These are phyloP conservation scores for Helarctos malayanus DNA, from an alignment of 2,797 vertebrate species.

Conservation along the genomic window DNA sequence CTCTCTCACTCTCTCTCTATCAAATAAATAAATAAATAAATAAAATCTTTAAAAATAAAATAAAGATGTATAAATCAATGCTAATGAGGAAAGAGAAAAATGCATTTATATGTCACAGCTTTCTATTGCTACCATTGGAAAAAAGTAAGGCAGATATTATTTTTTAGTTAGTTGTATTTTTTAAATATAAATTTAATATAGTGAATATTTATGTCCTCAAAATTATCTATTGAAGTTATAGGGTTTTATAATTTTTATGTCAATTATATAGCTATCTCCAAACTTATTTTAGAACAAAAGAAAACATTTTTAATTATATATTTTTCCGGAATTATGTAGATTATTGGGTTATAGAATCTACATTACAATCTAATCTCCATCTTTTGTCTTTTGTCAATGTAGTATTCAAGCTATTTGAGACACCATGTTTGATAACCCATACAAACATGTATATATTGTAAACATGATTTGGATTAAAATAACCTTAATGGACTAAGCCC, in stretches of 20 bases:
- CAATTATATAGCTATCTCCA: background rate
- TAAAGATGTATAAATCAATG: background rate
- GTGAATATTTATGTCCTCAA: background rate
- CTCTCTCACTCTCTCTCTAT: too few relatives aligned
- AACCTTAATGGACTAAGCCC: background rate
- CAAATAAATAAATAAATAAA: too few relatives aligned
- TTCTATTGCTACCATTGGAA: background rate
- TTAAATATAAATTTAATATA: background rate
- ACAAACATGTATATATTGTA: background rate
- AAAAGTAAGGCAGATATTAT: background rate
- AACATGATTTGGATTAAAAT: background rate
- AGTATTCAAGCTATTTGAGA: background rate
- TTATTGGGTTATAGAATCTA: background rate
- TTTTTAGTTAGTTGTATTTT: background rate
- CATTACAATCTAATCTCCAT: background rate
- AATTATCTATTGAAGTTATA: background rate
- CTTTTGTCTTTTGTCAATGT: background rate
- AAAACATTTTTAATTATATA: background rate
- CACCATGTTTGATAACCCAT: background rate
- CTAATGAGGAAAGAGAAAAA: background rate
- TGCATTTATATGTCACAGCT: background rate
- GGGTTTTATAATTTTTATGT: background rate
- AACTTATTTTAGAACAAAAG: background rate
- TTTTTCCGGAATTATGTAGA: background rate
- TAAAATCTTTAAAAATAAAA: too few relatives aligned